Conservation (phyloP, 64 coral and sea anemone species). For the Cladopsammia gracilis region DNA sequence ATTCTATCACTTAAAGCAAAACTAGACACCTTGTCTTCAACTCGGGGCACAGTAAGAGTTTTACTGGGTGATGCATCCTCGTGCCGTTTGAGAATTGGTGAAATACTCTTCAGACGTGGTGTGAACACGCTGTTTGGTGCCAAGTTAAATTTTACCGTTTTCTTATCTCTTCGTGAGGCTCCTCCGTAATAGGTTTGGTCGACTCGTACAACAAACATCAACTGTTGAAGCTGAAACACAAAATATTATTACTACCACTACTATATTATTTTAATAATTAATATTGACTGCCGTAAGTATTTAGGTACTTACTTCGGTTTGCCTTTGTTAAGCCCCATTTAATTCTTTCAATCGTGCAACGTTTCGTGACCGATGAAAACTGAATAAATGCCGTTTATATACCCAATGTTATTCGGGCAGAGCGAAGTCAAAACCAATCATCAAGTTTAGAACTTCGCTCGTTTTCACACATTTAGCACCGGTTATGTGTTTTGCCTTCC, state of each 20-base stretch:
- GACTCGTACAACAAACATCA: background rate
- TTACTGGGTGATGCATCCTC: background rate
- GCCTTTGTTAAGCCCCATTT: too few relatives aligned
- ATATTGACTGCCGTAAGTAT: too few relatives aligned
- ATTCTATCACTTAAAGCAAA: too few relatives aligned
- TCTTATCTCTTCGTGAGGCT: background rate
- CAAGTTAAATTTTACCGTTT: constrained; percentile 14
- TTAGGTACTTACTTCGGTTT: too few relatives aligned
- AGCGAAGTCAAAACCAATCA: too few relatives aligned
- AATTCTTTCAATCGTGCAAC: too few relatives aligned
- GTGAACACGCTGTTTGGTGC: background rate
- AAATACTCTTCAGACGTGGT: background rate
- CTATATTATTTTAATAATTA: background rate
- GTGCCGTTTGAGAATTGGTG: constrained; percentile 23
- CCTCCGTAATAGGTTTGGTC: constrained; percentile 35
- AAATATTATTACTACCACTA: background rate
- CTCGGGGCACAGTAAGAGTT: background rate
- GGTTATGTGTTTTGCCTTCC: too few relatives aligned
- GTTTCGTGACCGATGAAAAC: too few relatives aligned
- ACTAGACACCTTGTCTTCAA: background rate
- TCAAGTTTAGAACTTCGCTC: too few relatives aligned
- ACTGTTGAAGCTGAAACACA: background rate
- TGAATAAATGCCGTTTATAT: too few relatives aligned
- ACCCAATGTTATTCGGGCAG: too few relatives aligned
- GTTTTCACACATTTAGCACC: too few relatives aligned